Conservation (phyloP, 1,140 invertebrate genomes). For the Belonocnema kinseyi region DNA sequence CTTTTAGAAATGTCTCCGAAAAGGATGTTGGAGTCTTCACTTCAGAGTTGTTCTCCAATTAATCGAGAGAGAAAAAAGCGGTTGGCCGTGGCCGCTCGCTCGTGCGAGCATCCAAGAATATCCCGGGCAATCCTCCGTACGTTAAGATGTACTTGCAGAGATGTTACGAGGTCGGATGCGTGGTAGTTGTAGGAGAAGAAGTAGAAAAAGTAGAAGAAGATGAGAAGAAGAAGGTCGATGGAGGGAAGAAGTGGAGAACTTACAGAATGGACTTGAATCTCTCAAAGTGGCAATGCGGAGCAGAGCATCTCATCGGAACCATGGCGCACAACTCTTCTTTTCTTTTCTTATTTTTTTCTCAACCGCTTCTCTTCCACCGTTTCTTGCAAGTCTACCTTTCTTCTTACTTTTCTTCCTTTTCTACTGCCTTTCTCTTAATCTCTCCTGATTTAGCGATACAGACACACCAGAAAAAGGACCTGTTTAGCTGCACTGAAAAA, state of each 20-base stretch:
- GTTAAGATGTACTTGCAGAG: conserved; percentile 13
- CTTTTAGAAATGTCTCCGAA: no score
- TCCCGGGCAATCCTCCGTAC: conserved; percentile 8
- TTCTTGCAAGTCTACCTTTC: conserved; percentile 12
- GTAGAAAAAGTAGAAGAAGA: conserved; percentile 26
- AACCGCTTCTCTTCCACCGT: conserved; percentile 27
- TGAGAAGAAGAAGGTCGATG: conserved; percentile 33
- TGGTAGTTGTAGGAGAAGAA: not conserved
- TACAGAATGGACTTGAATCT: conserved; percentile 52
- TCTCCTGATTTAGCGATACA: not conserved
- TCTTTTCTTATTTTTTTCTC: not conserved
- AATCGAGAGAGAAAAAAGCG: conserved; percentile 59
- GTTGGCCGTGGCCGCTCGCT: conserved; percentile 50
- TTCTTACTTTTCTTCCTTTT: conserved; percentile 34
- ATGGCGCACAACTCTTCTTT: conserved; percentile 51
- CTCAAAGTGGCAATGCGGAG: conserved; percentile 61
- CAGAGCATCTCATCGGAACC: conserved; percentile 64
- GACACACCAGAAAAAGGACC: not conserved
- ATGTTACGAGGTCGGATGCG: not conserved
- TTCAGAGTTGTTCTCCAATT: conserved; percentile 19
- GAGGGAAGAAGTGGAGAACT: conserved; percentile 51
- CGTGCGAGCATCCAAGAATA: conserved; percentile 41
- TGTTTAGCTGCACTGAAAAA: not conserved
- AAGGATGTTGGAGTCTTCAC: conserved; percentile 36
- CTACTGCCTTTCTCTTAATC: conserved; percentile 19